Percentiles rank a stretch among this genome's conserved stretches.
Conservation (phyloP, 1,140 invertebrate species). For the Lucilia cuprina region DNA sequence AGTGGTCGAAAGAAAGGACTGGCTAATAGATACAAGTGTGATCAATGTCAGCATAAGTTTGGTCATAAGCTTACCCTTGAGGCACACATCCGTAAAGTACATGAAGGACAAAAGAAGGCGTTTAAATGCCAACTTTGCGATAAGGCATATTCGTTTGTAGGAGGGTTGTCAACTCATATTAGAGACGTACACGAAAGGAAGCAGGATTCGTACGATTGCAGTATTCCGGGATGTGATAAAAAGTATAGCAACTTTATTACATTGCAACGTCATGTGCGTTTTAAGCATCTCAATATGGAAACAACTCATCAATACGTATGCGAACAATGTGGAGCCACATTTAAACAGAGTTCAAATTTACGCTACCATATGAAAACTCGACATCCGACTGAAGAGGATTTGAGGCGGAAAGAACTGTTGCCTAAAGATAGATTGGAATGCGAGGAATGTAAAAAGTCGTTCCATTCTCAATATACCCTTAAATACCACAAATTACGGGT, state of each 20-base stretch:
- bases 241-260: conserved; percentile 54
- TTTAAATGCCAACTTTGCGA: conserved; percentile 56
- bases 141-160: conserved; percentile 55
- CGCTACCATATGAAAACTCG: conserved; percentile 54
- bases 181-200: conserved; percentile 50
- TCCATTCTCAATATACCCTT: conserved; percentile 55
- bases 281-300: conserved; percentile 46
- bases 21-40: conserved; percentile 51
- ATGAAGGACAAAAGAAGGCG: conserved; percentile 53
- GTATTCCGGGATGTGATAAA: conserved; percentile 48
- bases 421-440: conserved; percentile 45
- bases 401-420: conserved; percentile 40
- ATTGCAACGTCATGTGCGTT: conserved; percentile 54
- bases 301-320: conserved; percentile 47
- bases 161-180: conserved; percentile 57
- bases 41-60: conserved; percentile 49
- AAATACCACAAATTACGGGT: conserved; percentile 55
- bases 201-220: conserved; percentile 48
- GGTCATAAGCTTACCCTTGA: conserved; percentile 52
- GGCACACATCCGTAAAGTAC: conserved; percentile 56
- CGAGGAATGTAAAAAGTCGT: conserved; percentile 52
- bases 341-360: conserved; percentile 55
- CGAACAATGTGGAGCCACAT: conserved; percentile 55
- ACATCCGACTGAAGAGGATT: conserved; percentile 55
- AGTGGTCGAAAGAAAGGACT: conserved; percentile 39